Base-by-base conservation (phyloP, 2,113 vertebrate genomes). In the Eleginops maclovinus region DNA sequence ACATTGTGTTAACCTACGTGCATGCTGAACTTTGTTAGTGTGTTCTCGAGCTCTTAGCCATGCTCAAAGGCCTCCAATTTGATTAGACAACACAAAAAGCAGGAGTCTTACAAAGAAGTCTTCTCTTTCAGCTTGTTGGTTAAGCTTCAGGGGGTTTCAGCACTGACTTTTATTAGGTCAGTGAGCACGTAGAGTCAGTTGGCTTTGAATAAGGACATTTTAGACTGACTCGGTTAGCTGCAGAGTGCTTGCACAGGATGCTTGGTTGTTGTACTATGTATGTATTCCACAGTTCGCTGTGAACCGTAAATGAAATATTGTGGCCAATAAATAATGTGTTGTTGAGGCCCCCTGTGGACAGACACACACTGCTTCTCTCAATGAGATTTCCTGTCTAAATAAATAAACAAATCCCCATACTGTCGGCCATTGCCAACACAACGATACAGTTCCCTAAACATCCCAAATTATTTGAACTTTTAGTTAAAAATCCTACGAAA, bases 131-230 rank as follows among this genome's bases (percentile, higher is more conserved):
- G 59, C 40, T 66, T 44, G 50, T 41, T 70, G 47, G 9, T 66
- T 26, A 26, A 61, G 4, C 53, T 19, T 56, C 73, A 22, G 77
- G 49, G 59, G 46, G 55, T 83, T 80, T 64, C 53, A 67, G 54
- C 9, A 13, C 41, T 14, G 41, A 24, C 47, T 72, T 40, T 44
- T 61, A 51, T 70, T 68, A 40, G 75, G 80, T 72, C 59, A 55
- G 19, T 2, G 9, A 14, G 61, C n/a, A 19, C 17, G 7, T 56
- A 62, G 24, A 76, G 28, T 77, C 49, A 70, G 11, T 41, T 74
- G 75, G 59, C 40, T 61, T 72, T 62, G 28, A 80, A 60, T 69
- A 63, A 70, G n/a, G 21, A 43, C 24, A 70, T 59, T 62, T 75
- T 46, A 56, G 7, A 46, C 36, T 28, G 63, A 54, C 28, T 10